phyloP scores from a whole-genome alignment of 2,888 invertebrate species.

The Griposia aprilina region DNA sequence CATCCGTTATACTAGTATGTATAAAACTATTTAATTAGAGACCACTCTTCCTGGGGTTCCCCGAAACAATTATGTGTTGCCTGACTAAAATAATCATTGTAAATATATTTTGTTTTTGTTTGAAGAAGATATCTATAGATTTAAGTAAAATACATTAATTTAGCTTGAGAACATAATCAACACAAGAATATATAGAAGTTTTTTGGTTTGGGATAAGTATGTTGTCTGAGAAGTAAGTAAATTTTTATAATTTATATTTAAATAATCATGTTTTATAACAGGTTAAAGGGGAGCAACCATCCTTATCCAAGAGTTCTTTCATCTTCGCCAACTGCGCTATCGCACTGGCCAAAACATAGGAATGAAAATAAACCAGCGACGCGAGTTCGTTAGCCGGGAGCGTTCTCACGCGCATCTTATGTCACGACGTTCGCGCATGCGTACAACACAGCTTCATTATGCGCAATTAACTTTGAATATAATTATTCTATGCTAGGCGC shows the following conservation, averaged over 20 bases:
- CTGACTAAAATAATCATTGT: neutral
- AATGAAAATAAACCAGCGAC: constrained; percentile 80
- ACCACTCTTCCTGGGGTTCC: neutral
- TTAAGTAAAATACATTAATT: too few relatives aligned
- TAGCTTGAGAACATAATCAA: too few relatives aligned
- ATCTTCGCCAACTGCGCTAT: constrained; percentile 58
- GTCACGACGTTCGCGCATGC: constrained; percentile 75
- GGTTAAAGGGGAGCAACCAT: neutral
- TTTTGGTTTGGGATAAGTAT: neutral
- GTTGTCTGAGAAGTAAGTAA: neutral
- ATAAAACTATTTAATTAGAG: neutral
- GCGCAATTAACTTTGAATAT: constrained; percentile 46
- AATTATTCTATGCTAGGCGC: constrained; percentile 36
- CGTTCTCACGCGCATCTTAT: constrained; percentile 82
- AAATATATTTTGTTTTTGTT: neutral
- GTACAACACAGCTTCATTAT: constrained; percentile 61
- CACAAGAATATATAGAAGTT: too few relatives aligned
- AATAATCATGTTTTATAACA: too few relatives aligned
- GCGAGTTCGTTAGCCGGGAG: constrained; percentile 84
- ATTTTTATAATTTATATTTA: neutral
- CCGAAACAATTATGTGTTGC: neutral
- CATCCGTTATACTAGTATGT: neutral
- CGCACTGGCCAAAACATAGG: constrained; percentile 79
- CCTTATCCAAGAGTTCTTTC: constrained; percentile 45
- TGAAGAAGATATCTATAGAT: neutral